Percentiles rank a stretch among this genome's conserved stretches.
phyloP scores from a whole-genome alignment of 2,113 vertebrate genomes.

The Amblyopsis rosae region DNA sequence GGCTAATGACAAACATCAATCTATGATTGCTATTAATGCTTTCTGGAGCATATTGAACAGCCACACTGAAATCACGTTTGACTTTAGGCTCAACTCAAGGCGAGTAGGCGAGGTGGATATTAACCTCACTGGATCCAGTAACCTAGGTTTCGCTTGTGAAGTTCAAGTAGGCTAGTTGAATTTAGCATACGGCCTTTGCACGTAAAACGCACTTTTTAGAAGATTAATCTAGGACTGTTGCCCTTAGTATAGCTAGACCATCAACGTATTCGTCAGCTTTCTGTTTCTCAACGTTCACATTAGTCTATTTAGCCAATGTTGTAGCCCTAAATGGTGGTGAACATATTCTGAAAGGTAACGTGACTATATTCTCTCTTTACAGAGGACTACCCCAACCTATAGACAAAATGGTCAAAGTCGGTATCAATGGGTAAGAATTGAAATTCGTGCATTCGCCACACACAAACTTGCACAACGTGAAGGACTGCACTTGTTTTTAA shows the following conservation, averaged over 20 bases:
- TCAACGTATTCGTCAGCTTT: neutral
- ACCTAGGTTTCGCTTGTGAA: too few relatives aligned
- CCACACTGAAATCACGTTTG: too few relatives aligned
- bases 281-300: neutral
- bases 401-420: constrained; percentile 82
- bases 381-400: constrained; percentile 72
- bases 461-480: neutral
- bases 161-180: too few relatives aligned
- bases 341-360: neutral
- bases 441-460: neutral
- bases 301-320: neutral
- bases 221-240: neutral
- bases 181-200: too few relatives aligned
- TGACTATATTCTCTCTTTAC: neutral
- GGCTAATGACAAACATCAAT: too few relatives aligned
- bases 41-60: too few relatives aligned
- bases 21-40: too few relatives aligned
- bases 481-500: neutral
- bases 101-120: too few relatives aligned
- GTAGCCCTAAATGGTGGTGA: neutral
- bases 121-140: too few relatives aligned
- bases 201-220: too few relatives aligned
- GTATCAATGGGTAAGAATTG: constrained; percentile 78
- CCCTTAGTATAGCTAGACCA: neutral
- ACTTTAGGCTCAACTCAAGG: too few relatives aligned